Evolutionary conservation across 1,140 invertebrate species (phyloP), one percentile per base, ranked within the genome.

Genomic region (Chironomus tepperi): DNA sequence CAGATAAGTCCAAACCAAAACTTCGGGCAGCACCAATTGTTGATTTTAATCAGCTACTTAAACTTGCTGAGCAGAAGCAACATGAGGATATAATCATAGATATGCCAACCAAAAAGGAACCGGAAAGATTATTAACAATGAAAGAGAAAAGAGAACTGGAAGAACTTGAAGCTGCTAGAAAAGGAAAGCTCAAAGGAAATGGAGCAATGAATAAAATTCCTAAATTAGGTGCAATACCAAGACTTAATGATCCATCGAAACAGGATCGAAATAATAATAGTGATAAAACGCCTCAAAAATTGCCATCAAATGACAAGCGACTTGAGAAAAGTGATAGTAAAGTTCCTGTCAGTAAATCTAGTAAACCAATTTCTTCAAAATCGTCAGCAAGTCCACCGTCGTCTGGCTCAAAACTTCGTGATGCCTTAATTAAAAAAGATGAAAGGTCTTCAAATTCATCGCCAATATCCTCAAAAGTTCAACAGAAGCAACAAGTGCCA

Each of bases 31-130:
- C 85, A 6, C 91, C 92, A 1, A 88, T 89, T 15, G 86, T 93
- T 80, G 88, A 91, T 81, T 94, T 92, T 78, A 82, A 86, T 76
- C 86, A 90, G 70, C 78, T 95, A 18, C 78, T 95, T 0, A 91
- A 93, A 81, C 81, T 96, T 15, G 93, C 93, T 7, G 90, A 91
- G 77, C 87, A 93, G 79, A 95, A 95, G 79, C 92, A 94, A 77
- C 85, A 88, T 81, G 91, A 94, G 81, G 92, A 93, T 0, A 82
- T 94, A 43, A 80, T 88, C 12, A 80, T 85, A 47, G 87, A 89
- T 78, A 84, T 86, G 70, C 86, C 85, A 73, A 88, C 89, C 76
- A 89, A 88, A 80, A 85, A 88, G 70, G 90, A 91, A 76, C 82
- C 86, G 0, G 90, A 91, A 77, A 84, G 90, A 73, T 81, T 88